Evolutionary conservation across 2,888 invertebrate genomes (phyloP).

Genomic region (Charanyca ferruginea): DNA sequence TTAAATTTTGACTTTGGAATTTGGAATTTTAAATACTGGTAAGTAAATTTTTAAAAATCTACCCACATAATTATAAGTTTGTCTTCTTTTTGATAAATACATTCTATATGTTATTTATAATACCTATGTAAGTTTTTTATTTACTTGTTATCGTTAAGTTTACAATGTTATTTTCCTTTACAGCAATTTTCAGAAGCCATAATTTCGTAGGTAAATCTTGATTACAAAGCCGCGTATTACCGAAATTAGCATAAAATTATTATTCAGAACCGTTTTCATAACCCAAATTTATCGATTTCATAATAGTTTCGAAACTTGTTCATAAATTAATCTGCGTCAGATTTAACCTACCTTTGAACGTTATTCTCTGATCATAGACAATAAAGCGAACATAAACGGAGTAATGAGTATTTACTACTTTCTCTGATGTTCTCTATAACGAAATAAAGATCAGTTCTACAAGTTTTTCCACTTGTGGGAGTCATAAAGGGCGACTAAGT

Average conservation of each 20-base stretch:
- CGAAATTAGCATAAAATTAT: conserved; percentile 42
- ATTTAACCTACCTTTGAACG: conserved; percentile 19
- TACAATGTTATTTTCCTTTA: neutral
- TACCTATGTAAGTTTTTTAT: neutral
- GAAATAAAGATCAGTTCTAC: too few species aligned
- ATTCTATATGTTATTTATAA: neutral
- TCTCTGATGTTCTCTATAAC: too few species aligned
- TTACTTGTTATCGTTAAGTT: neutral
- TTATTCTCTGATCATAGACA: conserved; percentile 22
- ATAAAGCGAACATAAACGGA: too few species aligned
- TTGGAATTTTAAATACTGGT: conserved; percentile 59
- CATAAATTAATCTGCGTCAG: conserved; percentile 19
- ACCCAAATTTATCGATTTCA: conserved; percentile 43
- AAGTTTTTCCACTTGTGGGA: too few species aligned
- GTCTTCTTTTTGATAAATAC: too few species aligned
- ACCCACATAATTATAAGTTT: too few species aligned
- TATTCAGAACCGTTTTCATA: conserved; percentile 21
- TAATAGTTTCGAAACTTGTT: conserved; percentile 41
- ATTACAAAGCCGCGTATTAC: conserved; percentile 11
- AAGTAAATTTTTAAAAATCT: conserved; percentile 33
- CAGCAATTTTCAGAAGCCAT: neutral
- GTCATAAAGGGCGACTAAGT: too few species aligned
- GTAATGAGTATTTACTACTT: too few species aligned
- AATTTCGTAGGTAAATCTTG: conserved; percentile 19
- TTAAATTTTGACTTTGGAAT: conserved; percentile 58